Evolutionary conservation across 2,797 vertebrate species (phyloP).

Genomic region (Periparus ater): DNA sequence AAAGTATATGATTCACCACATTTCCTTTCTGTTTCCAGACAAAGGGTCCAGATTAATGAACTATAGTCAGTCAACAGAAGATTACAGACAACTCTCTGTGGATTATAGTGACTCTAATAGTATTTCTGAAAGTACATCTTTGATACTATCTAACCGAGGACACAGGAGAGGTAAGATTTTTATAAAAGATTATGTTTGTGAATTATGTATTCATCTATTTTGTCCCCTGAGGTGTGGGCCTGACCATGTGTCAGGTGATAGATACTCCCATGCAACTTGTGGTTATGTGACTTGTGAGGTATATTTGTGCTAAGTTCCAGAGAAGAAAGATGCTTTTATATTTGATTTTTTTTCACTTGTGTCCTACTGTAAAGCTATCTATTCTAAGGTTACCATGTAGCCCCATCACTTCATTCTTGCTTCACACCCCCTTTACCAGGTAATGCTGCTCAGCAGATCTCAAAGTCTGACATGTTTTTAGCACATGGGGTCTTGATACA

Average conservation of each 20-base stretch:
- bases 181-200: neutral
- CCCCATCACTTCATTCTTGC: neutral
- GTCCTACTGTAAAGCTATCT: neutral
- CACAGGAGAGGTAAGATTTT: conserved; percentile 24
- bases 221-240: neutral
- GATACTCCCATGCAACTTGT: neutral
- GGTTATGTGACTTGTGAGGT: neutral
- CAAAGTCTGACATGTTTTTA: neutral
- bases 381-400: neutral
- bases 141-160: conserved; percentile 49
- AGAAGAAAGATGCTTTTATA: neutral
- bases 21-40: conserved; percentile 23
- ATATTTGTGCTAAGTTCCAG: neutral
- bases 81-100: conserved; percentile 77
- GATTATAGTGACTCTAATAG: conserved; percentile 77
- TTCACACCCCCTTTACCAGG: neutral
- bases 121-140: conserved; percentile 68
- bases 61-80: conserved; percentile 73
- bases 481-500: neutral
- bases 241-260: neutral
- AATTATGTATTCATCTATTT: neutral
- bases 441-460: neutral
- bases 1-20: neutral
- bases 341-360: neutral
- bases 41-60: conserved; percentile 59